These are phyloP conservation scores for Ommatoiulus sabulosus DNA, from an alignment of 2,888 invertebrate species.

Conservation along the genomic window DNA sequence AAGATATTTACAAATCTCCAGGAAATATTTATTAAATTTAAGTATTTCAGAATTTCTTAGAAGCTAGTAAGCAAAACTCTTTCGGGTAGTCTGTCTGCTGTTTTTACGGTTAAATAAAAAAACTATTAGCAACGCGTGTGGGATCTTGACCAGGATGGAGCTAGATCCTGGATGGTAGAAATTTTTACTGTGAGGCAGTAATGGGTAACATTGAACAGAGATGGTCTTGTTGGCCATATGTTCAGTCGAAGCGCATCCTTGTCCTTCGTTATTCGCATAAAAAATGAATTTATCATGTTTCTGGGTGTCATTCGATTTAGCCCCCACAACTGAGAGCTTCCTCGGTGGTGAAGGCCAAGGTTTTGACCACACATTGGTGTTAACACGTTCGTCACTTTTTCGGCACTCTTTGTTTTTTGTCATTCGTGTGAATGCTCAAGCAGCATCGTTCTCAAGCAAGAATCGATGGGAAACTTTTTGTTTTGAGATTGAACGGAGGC, in stretches of 20 bases:
- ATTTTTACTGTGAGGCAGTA: background rate
- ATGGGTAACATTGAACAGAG: slow-evolving; percentile 19
- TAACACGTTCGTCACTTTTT: slow-evolving; percentile 18
- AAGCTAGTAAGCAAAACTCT: too few species aligned
- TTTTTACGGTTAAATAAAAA: background rate
- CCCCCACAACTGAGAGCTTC: background rate
- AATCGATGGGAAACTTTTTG: slow-evolving; percentile 19
- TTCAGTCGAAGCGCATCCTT: background rate
- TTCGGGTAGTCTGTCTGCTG: too few species aligned
- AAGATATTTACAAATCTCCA: too few species aligned
- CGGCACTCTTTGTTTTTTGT: background rate
- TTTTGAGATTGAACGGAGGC: background rate
- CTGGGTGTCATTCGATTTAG: slow-evolving; percentile 1
- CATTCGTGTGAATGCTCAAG: background rate
- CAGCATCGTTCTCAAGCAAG: background rate
- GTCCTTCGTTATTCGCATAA: background rate
- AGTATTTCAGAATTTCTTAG: too few species aligned
- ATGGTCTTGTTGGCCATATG: background rate
- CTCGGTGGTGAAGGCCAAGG: slow-evolving; percentile 9
- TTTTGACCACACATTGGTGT: slow-evolving; percentile 19
- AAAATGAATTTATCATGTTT: background rate
- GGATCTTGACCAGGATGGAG: background rate
- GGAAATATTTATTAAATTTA: too few species aligned
- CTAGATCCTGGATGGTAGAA: background rate
- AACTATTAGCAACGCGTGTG: background rate